Evolutionary conservation across 2,113 vertebrate species (phyloP), one percentile per base, ranked within the genome.

Genomic region (Leptobrachium ailaonicum): DNA sequence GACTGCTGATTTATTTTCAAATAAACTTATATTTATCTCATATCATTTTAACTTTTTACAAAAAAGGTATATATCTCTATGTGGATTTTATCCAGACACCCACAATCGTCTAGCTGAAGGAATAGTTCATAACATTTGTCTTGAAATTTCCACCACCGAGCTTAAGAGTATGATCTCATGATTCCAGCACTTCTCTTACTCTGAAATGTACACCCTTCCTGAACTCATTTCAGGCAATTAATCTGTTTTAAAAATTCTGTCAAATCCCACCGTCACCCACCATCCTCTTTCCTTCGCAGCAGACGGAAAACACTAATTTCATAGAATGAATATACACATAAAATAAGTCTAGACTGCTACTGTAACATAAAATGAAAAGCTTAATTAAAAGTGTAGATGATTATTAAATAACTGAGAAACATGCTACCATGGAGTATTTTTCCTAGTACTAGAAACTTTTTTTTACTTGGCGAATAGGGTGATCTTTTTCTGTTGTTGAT

Each of bases 221-320:
- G 56, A 60, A 13, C 10, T 60, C 10, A 13, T 60, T 60, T 60
- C 10, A 13, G 56, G 56, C 56, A 13, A 60, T 60, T 60, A 60
- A 60, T 60, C 56, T 60, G 56, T 60, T 60, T 60, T 12, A 60
- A 12, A 60, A 60, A 13, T 60, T 60, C 56, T 14, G 1, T 60
- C 56, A 60, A 13, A 60, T 60, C 56, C 56, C 56, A 60, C 56
- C 56, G 3, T 14, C 13, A 11, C 56, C 56, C 56, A 11, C 56
- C 11, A 12, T 14, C 56, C 56, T 32, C 56, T 4, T 60, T 60
- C 10, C 13, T 60, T 60, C 13, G 9, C 11, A 60, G 56, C 13
- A 60, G 13, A 60, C 56, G 56, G 56, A 60, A 60, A 60, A 60
- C 56, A 60, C 56, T 60, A 60, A 60, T 60, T 60, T 60, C 56